phyloP scores from a whole-genome alignment of 2,888 invertebrate species.

The Cordilura impudica region DNA sequence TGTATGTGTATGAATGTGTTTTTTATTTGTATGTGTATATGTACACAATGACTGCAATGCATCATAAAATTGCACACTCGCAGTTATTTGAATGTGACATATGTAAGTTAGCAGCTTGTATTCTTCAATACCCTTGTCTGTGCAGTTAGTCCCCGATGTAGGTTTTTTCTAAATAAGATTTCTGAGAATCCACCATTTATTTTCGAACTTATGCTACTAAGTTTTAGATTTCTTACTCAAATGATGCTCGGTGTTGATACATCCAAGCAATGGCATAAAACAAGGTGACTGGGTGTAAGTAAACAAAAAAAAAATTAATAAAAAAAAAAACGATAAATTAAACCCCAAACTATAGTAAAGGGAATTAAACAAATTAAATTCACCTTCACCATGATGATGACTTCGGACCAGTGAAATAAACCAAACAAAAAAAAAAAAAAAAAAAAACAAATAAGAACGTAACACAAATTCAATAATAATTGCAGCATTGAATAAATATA shows the following conservation, averaged over 20 bases:
- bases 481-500: background rate
- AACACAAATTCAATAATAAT: constrained; percentile 34
- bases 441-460: background rate
- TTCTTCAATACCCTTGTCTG: too few relatives aligned
- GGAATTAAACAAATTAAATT: constrained; percentile 53
- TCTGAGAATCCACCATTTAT: too few relatives aligned
- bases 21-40: background rate
- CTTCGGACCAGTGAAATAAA: background rate
- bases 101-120: too few relatives aligned
- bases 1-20: background rate
- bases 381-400: constrained; percentile 37
- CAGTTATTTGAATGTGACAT: background rate
- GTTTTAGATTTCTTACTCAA: background rate
- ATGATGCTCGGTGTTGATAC: background rate
- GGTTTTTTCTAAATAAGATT: too few relatives aligned
- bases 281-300: background rate
- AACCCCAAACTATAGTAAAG: constrained; percentile 43
- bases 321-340: constrained; percentile 19
- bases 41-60: constrained; percentile 33
- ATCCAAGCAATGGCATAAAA: background rate
- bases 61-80: background rate
- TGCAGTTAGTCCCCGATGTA: too few relatives aligned
- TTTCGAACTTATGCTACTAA: too few relatives aligned
- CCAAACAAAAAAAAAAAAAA: constrained; percentile 9
- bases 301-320: background rate